Percentiles rank a stretch among this genome's conserved stretches.
Conservation (phyloP, 2,113 vertebrate species). For the Romanogobio albipinnatus region DNA sequence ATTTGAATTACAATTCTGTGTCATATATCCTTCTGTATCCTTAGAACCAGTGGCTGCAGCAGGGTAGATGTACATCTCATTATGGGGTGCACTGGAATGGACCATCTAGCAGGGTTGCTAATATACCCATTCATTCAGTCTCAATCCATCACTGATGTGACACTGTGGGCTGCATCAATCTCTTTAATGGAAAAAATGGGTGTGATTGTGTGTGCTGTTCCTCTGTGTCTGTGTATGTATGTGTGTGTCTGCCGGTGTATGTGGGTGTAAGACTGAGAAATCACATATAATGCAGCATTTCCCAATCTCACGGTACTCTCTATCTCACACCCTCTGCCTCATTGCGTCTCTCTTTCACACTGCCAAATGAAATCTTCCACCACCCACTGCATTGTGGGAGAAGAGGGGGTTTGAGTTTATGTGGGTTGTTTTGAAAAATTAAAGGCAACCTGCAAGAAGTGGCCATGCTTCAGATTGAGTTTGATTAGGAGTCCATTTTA, state of each 20-base stretch:
- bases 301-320: conserved; percentile 21
- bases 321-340: conserved; percentile 12
- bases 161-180: conserved; percentile 73
- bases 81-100: conserved; percentile 32
- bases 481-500: conserved; percentile 29
- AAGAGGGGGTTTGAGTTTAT: conserved; percentile 13
- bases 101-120: conserved; percentile 59
- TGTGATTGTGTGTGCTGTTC: conserved; percentile 29
- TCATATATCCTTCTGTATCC: not conserved
- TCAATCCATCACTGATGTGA: conserved; percentile 68
- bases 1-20: not conserved
- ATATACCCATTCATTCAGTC: conserved; percentile 78
- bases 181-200: conserved; percentile 74
- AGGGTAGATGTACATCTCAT: conserved; percentile 21
- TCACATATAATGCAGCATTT: conserved; percentile 37
- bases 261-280: conserved; percentile 28
- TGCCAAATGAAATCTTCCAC: conserved; percentile 22
- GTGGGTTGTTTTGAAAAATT: conserved; percentile 33
- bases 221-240: not conserved
- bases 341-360: conserved; percentile 19
- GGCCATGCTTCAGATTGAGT: not conserved
- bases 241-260: not conserved
- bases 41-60: conserved; percentile 7
- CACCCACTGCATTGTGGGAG: not conserved
- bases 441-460: not conserved